Evolutionary conservation across 2,888 invertebrate genomes (phyloP), one percentile per base, ranked within the genome.

Genomic region (Ctenicera cuprea): DNA sequence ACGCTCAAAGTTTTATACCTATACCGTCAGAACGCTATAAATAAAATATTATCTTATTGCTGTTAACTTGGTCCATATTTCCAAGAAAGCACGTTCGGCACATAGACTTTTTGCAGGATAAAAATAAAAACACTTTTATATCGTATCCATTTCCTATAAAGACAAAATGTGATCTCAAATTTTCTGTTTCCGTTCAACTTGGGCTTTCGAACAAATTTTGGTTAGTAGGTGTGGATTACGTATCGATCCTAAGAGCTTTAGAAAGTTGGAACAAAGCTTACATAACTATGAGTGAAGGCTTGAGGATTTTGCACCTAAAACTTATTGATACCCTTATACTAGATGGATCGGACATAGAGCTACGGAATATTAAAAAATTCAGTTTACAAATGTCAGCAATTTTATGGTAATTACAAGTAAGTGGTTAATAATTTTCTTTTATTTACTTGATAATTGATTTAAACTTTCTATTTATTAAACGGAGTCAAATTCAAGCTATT

Each of bases 221-320:
- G 22, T 26, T 50, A 16, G 45, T 45, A 45, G 45, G 45, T 45
- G 45, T 45, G 45, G 45, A 45, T 45, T 45, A 45, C 16, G 3
- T 45, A 45, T 45, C 45, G 45, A 45, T 45, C 18, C 45, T 16
- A 45, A 16, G 16, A 45, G 45, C 45, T 45, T 45, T 45, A 18
- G 16, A 9, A 45, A 45, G 45, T 45, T 45, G 45, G 14, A 45
- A 45, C 45, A 45, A 45, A 45, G 45, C 45, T 45, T 45, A 45
- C 14, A 45, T 45, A 45, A 45, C 45, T 45, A 45, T 14, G 45
- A 45, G 45, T 45, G 16, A 45, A 18, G 14, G 45, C 16, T 16
- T 18, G 16, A 45, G 45, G 45, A 45, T 45, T 45, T 45, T 45
- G 14, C 16, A 5, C 8, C 45, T 45, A 16, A 45, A 18, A 45